Evolutionary conservation across 2,113 vertebrate genomes (phyloP), one percentile per base, ranked within the genome.

Genomic region (Myrmophylax atrothorax): DNA sequence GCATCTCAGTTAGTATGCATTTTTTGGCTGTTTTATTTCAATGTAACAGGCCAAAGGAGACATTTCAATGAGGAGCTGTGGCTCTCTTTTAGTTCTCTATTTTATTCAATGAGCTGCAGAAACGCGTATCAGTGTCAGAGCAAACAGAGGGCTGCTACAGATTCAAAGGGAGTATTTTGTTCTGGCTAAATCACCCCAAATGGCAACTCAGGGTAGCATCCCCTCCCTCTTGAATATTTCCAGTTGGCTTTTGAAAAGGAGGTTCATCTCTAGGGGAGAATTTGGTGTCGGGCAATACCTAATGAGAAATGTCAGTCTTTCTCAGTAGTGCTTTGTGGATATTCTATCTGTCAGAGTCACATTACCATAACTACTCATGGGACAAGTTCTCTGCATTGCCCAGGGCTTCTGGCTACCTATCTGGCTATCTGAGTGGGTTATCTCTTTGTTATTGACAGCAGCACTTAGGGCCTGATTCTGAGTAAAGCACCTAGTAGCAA

Each of bases 31-130:
- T 69, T 91, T 87, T 91, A 70, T 76, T 97, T 79, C 3, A 0
- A 38, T 88, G 96, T 90, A 90, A 85, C 37, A 44, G 79, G 64
- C 58, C 75, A 86, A 67, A 85, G 35, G 89, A 91, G 93, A 67
- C 44, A 42, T 80, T 93, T 77, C 82, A 70, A 20, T 29, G 25
- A 69, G 84, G 42, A 83, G 14, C 38, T 77, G 55, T 83, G 67
- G 17, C 8, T 17, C 38, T 80, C 38, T 53, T 7, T 2, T 42
- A 70, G 60, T 76, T 89, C 75, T 44, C 50, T 66, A 4, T 66
- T 76, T 85, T 59, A 35, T 84, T 94, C 75, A 86, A 4, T 18
- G 59, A 33, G 22, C 49, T 88, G 55, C 35, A 67, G 74, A 37
- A 60, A 8, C n/a, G 33, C 3, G 11, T 46, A 25, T 80, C 23